Evolutionary conservation across 2,888 invertebrate genomes (phyloP).

Genomic region (Minunthozetes semirufus): DNA sequence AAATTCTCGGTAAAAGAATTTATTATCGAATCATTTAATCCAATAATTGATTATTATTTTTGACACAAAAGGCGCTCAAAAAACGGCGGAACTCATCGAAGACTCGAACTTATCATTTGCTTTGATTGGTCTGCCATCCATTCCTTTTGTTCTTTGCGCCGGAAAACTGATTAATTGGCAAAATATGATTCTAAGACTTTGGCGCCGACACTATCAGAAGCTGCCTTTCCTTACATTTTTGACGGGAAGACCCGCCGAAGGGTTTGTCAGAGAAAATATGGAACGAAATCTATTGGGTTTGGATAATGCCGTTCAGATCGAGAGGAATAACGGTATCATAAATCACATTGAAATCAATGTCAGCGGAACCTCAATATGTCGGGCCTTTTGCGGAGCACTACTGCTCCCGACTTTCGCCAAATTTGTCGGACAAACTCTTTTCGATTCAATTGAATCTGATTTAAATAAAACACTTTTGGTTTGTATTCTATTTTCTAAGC

Average conservation of each 20-base stretch:
- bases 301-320: conserved; percentile 60
- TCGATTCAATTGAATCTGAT: conserved; percentile 79
- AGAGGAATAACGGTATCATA: conserved; percentile 21
- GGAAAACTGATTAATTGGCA: conserved; percentile 97
- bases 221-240: conserved; percentile 32
- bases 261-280: conserved; percentile 7
- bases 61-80: conserved; percentile 73
- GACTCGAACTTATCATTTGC: conserved; percentile 85
- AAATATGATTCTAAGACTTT: conserved; percentile 57
- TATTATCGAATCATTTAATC: not conserved
- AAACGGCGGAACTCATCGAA: conserved; percentile 89
- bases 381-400: conserved; percentile 87
- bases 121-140: conserved; percentile 82
- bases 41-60: not conserved
- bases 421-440: conserved; percentile 81
- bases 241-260: conserved; percentile 32
- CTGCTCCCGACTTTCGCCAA: conserved; percentile 89
- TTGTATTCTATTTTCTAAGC: conserved; percentile 44
- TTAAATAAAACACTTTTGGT: conserved; percentile 80
- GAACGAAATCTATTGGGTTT: conserved; percentile 29
- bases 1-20: conserved; percentile 39
- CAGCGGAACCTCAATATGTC: conserved; percentile 59
- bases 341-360: conserved; percentile 25
- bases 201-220: conserved; percentile 43
- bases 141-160: conserved; percentile 83